phyloP scores from a whole-genome alignment of 2,888 invertebrate species.

The Melanargia galathea region DNA sequence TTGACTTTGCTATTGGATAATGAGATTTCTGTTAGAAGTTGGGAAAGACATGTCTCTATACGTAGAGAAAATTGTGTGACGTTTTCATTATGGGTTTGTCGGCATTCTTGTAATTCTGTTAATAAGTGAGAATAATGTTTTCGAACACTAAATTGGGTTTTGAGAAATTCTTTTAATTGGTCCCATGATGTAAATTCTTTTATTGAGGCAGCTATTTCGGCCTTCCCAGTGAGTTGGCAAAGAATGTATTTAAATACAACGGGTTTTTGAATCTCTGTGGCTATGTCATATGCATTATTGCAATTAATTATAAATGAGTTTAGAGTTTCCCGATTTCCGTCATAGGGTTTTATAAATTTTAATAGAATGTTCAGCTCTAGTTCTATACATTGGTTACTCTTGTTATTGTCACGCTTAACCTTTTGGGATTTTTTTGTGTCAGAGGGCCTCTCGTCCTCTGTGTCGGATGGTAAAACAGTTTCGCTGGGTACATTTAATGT shows the following conservation, averaged over 20 bases:
- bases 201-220: constrained; percentile 44
- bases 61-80: constrained; percentile 42
- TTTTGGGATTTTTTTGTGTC: too few species aligned
- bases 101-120: constrained; percentile 39
- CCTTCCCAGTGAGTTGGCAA: constrained; percentile 42
- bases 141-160: constrained; percentile 44
- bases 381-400: constrained; percentile 6
- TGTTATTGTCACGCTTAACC: too few species aligned
- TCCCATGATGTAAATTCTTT: constrained; percentile 44
- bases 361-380: too few species aligned
- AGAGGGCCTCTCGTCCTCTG: too few species aligned
- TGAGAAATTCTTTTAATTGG: constrained; percentile 44
- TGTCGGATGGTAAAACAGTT: too few species aligned
- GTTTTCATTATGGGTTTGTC: constrained; percentile 37
- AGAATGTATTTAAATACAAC: constrained; percentile 45
- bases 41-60: constrained; percentile 43
- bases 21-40: constrained; percentile 44
- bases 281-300: constrained; percentile 41
- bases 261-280: constrained; percentile 30
- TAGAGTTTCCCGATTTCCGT: constrained; percentile 39
- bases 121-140: constrained; percentile 45
- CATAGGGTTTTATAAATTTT: too few species aligned
- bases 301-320: constrained; percentile 44
- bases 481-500: too few species aligned
- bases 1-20: constrained; percentile 33